Base-by-base conservation (phyloP, 2,888 invertebrate species). In the Hipparchia sbordonii region DNA sequence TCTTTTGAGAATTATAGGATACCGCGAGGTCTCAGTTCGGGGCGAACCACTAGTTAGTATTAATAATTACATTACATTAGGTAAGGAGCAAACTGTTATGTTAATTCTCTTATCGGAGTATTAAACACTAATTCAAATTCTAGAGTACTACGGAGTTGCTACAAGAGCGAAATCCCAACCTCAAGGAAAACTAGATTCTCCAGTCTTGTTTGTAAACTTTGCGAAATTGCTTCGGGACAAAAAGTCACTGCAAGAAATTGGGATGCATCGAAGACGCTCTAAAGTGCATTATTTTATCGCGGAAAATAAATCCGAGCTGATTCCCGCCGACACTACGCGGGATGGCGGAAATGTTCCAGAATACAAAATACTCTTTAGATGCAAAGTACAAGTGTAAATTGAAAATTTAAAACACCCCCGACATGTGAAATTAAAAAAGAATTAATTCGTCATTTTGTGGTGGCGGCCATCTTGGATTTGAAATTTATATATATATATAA, bases 241-340 rank as follows among this genome's bases (percentile, higher is more conserved):
- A 69, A 69, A 74, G 72, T 48, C 72, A 72, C 60, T 45, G 69
- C 23, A 67, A 46, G 46, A 71, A 46, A 51, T 60, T 33, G 60
- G 70, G 75, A 76, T 81, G 80, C 77, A 82, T 80, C 74, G 74
- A 79, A 81, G 76, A 76, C 71, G 74, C 79, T 79, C 81, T 82
- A 81, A 81, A 82, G 75, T 80, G 78, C 77, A 79, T 83, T 83
- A 82, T 81, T 82, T 82, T 80, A 82, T 80, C 78, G 75, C 56
- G 10, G 74, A 75, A 72, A 78, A 79, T 79, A 82, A 84, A 82
- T 79, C 75, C 70, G 59, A 72, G 62, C 51, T 60, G 60, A 71
- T 57, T 57, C 45, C 46, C 67, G 57, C 67, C 70, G 70, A 72
- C 72, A 54, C 23, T 13, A 61, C 56, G 56, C 52, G 56, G 61